These are phyloP conservation scores for Spea multiplicata DNA, from an alignment of 2,113 vertebrate genomes.

Conservation along the genomic window DNA sequence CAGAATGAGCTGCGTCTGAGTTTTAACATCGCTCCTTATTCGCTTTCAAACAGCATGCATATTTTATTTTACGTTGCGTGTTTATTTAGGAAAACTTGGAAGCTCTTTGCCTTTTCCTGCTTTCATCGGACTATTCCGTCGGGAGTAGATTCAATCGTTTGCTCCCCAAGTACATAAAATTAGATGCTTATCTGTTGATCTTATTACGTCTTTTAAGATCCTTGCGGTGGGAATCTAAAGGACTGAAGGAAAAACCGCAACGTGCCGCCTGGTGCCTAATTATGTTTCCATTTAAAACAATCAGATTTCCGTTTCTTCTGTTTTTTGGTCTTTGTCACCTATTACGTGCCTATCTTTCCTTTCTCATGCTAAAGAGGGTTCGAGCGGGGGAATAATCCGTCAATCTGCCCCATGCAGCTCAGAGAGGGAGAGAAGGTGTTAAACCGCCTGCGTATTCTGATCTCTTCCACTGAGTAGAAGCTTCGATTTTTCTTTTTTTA, in stretches of 20 bases:
- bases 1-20: neutral
- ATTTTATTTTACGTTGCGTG: constrained; percentile 86
- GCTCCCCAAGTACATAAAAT: constrained; percentile 96
- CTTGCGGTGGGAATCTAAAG: constrained; percentile 67
- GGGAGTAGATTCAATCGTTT: constrained; percentile 73
- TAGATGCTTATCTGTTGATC: constrained; percentile 97
- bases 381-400: too few relatives aligned
- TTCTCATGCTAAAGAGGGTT: too few relatives aligned
- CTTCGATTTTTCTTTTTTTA: constrained; percentile 57
- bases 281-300: constrained; percentile 89
- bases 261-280: constrained; percentile 71
- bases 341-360: neutral
- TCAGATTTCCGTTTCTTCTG: constrained; percentile 61
- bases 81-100: constrained; percentile 78
- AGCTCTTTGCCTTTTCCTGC: constrained; percentile 74
- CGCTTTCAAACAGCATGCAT: constrained; percentile 79
- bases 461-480: constrained; percentile 38
- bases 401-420: neutral
- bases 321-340: neutral
- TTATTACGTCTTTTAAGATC: constrained; percentile 92
- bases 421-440: constrained; percentile 39
- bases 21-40: neutral
- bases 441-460: neutral
- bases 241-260: constrained; percentile 49
- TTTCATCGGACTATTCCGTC: constrained; percentile 67